Conservation (phyloP, 2,888 invertebrate genomes). For the Drosophila tripunctata region DNA sequence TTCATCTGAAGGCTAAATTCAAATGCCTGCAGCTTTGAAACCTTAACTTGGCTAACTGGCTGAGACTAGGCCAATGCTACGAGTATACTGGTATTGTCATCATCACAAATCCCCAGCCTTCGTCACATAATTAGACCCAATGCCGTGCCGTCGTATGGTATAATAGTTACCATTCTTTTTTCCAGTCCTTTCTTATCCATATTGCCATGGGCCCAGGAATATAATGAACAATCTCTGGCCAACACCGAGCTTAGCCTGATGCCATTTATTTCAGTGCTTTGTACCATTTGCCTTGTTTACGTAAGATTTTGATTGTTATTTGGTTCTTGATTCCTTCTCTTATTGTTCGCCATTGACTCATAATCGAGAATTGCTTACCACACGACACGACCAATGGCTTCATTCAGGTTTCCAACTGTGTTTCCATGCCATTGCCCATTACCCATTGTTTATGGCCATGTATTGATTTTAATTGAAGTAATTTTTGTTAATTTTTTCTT, state of each 20-base stretch:
- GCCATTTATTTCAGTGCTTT: slow-evolving; percentile 30
- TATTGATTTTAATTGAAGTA: slow-evolving; percentile 40
- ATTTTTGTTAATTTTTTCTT: slow-evolving; percentile 43
- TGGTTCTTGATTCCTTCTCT: slow-evolving; percentile 39
- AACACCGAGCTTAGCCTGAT: slow-evolving; percentile 9
- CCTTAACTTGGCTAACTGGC: slow-evolving; percentile 10
- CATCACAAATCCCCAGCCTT: slow-evolving; percentile 30
- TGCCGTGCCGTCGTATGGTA: slow-evolving; percentile 11
- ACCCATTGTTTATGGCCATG: slow-evolving; percentile 23
- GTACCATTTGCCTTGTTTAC: slow-evolving; percentile 46
- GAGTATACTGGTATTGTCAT: slow-evolving; percentile 32
- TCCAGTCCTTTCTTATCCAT: slow-evolving; percentile 35
- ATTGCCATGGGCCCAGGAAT: slow-evolving; percentile 19
- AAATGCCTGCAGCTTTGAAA: slow-evolving; percentile 35
- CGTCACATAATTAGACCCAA: slow-evolving; percentile 45
- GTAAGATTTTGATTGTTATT: slow-evolving; percentile 45
- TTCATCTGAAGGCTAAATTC: slow-evolving; percentile 55
- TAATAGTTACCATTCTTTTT: background rate
- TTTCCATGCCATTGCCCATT: slow-evolving; percentile 44
- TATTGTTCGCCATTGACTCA: slow-evolving; percentile 51
- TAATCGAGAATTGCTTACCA: slow-evolving; percentile 40
- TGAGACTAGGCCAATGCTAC: slow-evolving; percentile 45
- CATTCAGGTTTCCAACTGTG: slow-evolving; percentile 8
- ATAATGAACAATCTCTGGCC: slow-evolving; percentile 43
- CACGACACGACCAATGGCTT: slow-evolving; percentile 2